phyloP scores from a whole-genome alignment of 2,797 vertebrate species.

The Helicolenus hilgendorfi region DNA sequence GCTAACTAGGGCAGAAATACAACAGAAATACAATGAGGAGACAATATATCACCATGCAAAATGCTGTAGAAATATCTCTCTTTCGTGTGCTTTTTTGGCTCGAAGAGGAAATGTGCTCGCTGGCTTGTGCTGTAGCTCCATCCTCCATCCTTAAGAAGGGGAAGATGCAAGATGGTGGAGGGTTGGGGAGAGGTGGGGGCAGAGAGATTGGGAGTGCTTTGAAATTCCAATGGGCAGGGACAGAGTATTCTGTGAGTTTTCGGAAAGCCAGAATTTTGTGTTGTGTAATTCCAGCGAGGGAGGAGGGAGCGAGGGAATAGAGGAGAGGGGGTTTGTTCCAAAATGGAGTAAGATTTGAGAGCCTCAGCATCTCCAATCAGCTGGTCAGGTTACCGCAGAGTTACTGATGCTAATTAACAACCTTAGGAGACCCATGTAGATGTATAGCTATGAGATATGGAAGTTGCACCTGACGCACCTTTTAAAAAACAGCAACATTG shows the following conservation, averaged over 20 bases:
- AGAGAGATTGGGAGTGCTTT: slow-evolving; percentile 47
- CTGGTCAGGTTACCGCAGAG: slow-evolving; percentile 1
- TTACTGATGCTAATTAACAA: slow-evolving; percentile 17
- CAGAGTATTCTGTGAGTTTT: slow-evolving; percentile 47
- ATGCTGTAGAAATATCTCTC: slow-evolving; percentile 31
- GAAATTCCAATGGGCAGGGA: slow-evolving; percentile 61
- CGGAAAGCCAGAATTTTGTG: slow-evolving; percentile 48
- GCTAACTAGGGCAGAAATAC: slow-evolving; percentile 14
- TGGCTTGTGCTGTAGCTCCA: slow-evolving; percentile 36
- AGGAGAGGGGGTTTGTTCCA: slow-evolving; percentile 12
- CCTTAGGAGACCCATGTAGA: neutral
- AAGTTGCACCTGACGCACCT: neutral
- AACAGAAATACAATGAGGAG: slow-evolving; percentile 2
- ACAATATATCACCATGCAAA: slow-evolving; percentile 15
- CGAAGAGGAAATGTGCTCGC: slow-evolving; percentile 20
- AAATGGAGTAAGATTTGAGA: slow-evolving; percentile 30
- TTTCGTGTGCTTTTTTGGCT: slow-evolving; percentile 59
- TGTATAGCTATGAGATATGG: neutral
- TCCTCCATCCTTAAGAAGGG: slow-evolving; percentile 48
- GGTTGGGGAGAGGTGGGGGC: neutral
- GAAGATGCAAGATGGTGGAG: slow-evolving; percentile 40
- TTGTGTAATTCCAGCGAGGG: slow-evolving; percentile 53
- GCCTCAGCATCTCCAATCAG: slow-evolving; percentile 9
- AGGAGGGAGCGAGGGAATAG: slow-evolving; percentile 1
- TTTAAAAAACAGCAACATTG: neutral